Percentiles rank a stretch among this genome's conserved stretches.
Evolutionary conservation across 2,113 vertebrate genomes (phyloP).

Genomic region (Piaya cayana): DNA sequence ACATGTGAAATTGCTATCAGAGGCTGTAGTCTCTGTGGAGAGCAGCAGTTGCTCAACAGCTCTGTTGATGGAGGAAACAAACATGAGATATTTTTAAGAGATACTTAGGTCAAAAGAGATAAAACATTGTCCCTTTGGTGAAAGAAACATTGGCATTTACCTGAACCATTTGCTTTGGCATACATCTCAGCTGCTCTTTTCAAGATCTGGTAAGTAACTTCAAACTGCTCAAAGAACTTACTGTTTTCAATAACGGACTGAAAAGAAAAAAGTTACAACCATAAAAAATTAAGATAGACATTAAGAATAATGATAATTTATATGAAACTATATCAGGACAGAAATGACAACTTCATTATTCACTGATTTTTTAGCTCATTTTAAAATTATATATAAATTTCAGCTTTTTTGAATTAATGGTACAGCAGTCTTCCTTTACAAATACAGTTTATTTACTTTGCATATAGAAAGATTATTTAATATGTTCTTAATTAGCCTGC

Average conservation of each 20-base stretch:
- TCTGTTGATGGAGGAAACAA: not conserved
- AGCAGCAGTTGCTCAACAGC: not conserved
- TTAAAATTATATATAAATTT: not conserved
- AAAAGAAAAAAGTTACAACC: not conserved
- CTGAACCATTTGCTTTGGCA: constrained; percentile 90
- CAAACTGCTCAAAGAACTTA: constrained; percentile 96
- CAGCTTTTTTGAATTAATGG: not conserved
- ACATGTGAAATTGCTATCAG: not conserved
- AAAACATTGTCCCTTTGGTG: not conserved
- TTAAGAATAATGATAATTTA: not conserved
- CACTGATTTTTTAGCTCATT: not conserved
- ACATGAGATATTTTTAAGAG: not conserved
- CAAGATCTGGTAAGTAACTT: constrained; percentile 88
- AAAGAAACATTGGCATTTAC: constrained; percentile 69
- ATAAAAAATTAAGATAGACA: not conserved
- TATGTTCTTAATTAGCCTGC: not conserved
- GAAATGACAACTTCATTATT: not conserved
- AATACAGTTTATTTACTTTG: not conserved
- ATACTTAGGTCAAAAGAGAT: not conserved
- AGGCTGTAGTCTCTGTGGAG: not conserved
- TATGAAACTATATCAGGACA: not conserved
- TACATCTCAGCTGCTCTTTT: constrained; percentile 92
- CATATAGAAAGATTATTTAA: not conserved
- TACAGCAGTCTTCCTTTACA: not conserved
- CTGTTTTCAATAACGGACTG: constrained; percentile 94